Conservation (phyloP, 2,113 vertebrate species). For the Benthochromis sp. region DNA sequence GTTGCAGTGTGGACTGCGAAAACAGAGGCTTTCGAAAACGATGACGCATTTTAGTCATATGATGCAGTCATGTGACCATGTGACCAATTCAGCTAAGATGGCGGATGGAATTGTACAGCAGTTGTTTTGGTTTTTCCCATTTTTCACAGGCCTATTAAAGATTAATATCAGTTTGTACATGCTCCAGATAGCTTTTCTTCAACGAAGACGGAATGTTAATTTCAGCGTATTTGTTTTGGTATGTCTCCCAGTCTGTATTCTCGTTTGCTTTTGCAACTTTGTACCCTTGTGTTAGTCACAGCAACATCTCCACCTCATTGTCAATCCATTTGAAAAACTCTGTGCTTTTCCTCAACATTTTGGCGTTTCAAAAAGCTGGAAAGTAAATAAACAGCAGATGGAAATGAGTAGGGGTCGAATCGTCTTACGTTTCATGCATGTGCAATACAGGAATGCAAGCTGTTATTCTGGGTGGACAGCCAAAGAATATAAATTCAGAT, state of each 20-base stretch:
- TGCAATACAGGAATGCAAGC: background rate
- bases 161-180: background rate
- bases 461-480: background rate
- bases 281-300: background rate
- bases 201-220: background rate
- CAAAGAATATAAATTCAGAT: background rate
- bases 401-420: background rate
- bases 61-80: background rate
- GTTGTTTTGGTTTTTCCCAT: background rate
- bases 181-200: background rate
- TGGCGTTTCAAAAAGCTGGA: background rate
- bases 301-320: background rate
- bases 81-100: background rate
- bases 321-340: background rate
- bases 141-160: background rate
- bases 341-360: background rate
- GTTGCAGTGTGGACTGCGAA: rapidly evolving
- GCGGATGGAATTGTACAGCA: background rate
- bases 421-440: background rate
- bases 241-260: background rate
- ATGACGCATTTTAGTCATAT: background rate
- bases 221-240: background rate
- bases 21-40: background rate
- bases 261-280: background rate
- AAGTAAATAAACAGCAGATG: background rate